These are phyloP conservation scores for Babyrousa celebensis DNA, from an alignment of 2,797 vertebrate species.

Conservation along the genomic window DNA sequence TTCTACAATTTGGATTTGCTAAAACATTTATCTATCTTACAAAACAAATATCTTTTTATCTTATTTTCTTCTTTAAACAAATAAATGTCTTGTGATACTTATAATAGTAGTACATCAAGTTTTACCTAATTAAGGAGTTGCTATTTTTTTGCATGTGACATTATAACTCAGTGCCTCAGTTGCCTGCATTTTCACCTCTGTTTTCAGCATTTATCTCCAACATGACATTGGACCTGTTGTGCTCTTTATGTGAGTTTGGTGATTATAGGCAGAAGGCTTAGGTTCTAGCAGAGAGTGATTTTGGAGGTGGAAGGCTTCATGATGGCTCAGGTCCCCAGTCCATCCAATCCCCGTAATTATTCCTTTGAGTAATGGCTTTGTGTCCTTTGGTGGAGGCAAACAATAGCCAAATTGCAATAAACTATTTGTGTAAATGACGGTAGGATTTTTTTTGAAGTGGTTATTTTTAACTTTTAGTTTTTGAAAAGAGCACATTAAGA, in stretches of 20 bases:
- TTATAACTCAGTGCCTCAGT: not conserved
- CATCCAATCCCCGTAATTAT: conserved; percentile 37
- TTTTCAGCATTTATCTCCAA: not conserved
- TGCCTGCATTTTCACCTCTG: conserved; percentile 16
- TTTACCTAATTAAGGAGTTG: not conserved
- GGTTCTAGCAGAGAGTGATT: not conserved
- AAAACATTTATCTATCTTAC: not conserved
- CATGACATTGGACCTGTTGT: not conserved
- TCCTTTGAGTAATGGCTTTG: conserved; percentile 66
- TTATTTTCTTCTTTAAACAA: conserved; percentile 5
- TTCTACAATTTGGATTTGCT: not conserved
- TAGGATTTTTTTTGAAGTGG: not conserved
- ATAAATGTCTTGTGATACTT: not conserved
- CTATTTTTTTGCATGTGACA: not conserved
- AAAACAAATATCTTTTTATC: not conserved
- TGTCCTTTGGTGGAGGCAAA: conserved; percentile 62
- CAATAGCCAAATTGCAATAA: conserved; percentile 63
- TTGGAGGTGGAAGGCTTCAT: not conserved
- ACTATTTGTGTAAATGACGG: conserved; percentile 61
- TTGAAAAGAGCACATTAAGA: conserved; percentile 71
- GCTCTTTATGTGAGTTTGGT: not conserved
- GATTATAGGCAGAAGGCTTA: not conserved
- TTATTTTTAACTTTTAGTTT: conserved; percentile 77
- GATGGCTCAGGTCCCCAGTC: not conserved
- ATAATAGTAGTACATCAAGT: not conserved